Percentiles rank a stretch among this genome's conserved stretches.
Conservation (phyloP, 2,797 vertebrate genomes). For the Dicrostonyx torquatus region DNA sequence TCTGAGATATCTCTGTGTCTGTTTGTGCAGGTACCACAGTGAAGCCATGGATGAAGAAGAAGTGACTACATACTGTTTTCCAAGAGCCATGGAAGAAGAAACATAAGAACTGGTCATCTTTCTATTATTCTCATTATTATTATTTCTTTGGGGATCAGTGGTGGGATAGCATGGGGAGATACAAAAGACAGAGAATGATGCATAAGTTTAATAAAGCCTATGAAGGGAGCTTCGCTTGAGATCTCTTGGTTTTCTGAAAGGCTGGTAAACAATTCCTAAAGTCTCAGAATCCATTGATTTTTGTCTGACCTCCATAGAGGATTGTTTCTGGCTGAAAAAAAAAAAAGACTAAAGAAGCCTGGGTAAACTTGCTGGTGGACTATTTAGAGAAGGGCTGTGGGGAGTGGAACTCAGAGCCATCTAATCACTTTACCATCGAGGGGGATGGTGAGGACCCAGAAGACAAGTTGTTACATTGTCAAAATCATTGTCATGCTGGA, state of each 20-base stretch:
- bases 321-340: neutral
- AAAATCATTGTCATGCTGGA: neutral
- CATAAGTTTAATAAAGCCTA: constrained; percentile 14
- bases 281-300: neutral
- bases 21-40: constrained; percentile 81
- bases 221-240: neutral
- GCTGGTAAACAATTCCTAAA: constrained; percentile 4
- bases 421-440: neutral
- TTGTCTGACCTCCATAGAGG: neutral
- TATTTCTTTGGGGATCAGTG: neutral
- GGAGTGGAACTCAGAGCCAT: neutral
- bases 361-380: neutral
- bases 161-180: neutral
- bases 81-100: constrained; percentile 79
- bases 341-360: neutral
- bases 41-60: constrained; percentile 69
- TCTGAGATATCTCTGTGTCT: constrained; percentile 64
- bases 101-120: constrained; percentile 7
- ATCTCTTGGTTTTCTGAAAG: neutral
- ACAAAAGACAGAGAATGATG: neutral
- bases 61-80: constrained; percentile 75
- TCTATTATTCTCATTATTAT: neutral
- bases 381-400: neutral
- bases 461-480: neutral
- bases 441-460: neutral